Percentiles rank a stretch among this genome's conserved stretches.
phyloP scores from a whole-genome alignment of 2,888 invertebrate species.

The Hypsopygia costalis region DNA sequence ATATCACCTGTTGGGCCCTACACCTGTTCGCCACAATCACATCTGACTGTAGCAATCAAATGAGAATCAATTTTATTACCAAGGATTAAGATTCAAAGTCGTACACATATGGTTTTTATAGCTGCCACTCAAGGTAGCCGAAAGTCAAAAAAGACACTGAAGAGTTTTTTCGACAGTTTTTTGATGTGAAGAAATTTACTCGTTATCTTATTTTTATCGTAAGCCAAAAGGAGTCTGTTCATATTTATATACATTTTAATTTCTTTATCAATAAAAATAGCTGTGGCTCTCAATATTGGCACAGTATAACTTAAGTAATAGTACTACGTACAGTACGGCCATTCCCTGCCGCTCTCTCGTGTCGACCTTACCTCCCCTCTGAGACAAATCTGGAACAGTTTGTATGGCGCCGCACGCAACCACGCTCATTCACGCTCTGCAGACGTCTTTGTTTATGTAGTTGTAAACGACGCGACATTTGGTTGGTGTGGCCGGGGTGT shows the following conservation, averaged over 20 bases:
- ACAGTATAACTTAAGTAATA: too few species aligned
- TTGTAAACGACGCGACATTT: too few species aligned
- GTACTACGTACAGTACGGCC: too few species aligned
- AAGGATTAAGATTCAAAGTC: slow-evolving; percentile 19
- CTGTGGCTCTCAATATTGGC: too few species aligned
- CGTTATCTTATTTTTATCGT: slow-evolving; percentile 7
- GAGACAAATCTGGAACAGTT: too few species aligned
- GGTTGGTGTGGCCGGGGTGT: too few species aligned
- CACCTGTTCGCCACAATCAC: slow-evolving; percentile 76
- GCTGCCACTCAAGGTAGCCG: slow-evolving; percentile 35
- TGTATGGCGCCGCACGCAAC: too few species aligned
- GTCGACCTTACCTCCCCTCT: too few species aligned
- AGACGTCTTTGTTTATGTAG: too few species aligned
- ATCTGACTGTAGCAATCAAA: slow-evolving; percentile 45
- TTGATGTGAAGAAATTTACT: slow-evolving; percentile 32
- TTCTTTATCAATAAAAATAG: neutral
- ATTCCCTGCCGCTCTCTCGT: too few species aligned
- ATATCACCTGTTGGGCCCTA: slow-evolving; percentile 71
- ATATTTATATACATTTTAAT: neutral
- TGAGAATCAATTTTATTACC: slow-evolving; percentile 25
- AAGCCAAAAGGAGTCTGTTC: neutral
- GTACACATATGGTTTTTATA: too few species aligned
- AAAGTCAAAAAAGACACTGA: slow-evolving; percentile 42
- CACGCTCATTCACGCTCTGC: too few species aligned
- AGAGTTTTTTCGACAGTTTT: slow-evolving; percentile 46